Conservation (phyloP, 2,888 invertebrate species). For the Polydesmus complanatus region DNA sequence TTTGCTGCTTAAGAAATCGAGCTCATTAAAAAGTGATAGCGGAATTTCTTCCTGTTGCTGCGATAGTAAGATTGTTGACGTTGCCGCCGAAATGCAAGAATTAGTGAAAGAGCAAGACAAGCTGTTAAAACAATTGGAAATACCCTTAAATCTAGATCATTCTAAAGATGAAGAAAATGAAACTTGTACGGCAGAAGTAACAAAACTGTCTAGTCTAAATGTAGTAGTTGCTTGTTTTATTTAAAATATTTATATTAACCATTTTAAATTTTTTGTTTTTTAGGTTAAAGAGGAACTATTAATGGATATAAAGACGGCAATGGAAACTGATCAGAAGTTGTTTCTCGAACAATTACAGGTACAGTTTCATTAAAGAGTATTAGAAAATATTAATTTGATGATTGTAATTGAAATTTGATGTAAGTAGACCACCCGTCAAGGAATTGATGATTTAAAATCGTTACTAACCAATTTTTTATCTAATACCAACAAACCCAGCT, state of each 20-base stretch:
- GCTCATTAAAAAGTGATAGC: background rate
- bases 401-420: too few species aligned
- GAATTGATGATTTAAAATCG: too few species aligned
- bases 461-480: too few species aligned
- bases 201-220: background rate
- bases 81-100: background rate
- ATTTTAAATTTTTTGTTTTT: background rate
- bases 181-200: background rate
- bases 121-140: background rate
- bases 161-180: background rate
- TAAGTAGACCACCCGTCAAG: too few species aligned
- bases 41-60: background rate
- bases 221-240: background rate
- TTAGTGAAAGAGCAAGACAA: background rate
- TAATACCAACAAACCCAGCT: too few species aligned
- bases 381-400: too few species aligned
- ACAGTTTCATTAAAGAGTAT: too few species aligned
- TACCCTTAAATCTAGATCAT: background rate
- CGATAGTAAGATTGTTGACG: background rate
- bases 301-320: background rate
- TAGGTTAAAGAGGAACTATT: background rate
- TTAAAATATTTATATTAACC: background rate
- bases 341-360: background rate
- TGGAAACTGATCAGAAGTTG: background rate
- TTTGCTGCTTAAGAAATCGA: background rate